Evolutionary conservation across 1,140 invertebrate genomes (phyloP), one percentile per base, ranked within the genome.

Genomic region (Drosophila ogumai): DNA sequence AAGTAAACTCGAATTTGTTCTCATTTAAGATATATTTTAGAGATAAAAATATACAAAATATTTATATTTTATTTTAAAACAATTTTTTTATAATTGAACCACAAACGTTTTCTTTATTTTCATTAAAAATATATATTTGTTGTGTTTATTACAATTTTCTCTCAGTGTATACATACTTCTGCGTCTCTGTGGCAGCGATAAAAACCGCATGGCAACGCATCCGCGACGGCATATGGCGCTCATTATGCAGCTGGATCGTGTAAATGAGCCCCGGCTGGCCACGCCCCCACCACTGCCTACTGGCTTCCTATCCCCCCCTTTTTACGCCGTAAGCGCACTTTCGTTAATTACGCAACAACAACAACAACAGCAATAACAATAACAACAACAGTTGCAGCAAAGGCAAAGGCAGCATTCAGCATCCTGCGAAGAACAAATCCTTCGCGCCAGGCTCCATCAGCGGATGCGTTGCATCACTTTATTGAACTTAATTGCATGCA

Each of bases 401-500:
- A 17, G 68, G n/a, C 22, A 36, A 54, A 22, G 44, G 32, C 55
- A 50, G 44, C 52, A 55, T 22, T 22, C 52, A 9, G 52, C 38
- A 55, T 13, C 57, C 46, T 46, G 57, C 44, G 34, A 61, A 61
- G 52, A 57, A 65, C 34, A 46, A 75, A 79, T 49, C 54, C 66
- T 54, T 46, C 38, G 40, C 36, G 44, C 38, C 57, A 34, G 55
- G 69, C 59, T 44, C 31, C 38, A 49, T 61, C 58, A 55, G 28
- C 49, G 58, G 66, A 71, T 49, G 58, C 36, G 52, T 74, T 76
- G 74, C 63, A 69, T 72, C 80, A 77, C 75, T 78, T 81, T 90
- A 87, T 87, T 87, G 84, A 84, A 90, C 85, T 84, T 87, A 87
- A 88, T 88, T 87, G 84, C 80, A 79, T 84, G 80, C 76, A 88